These are phyloP conservation scores for Malurus elegans DNA, from an alignment of 2,113 vertebrate species.

Conservation along the genomic window DNA sequence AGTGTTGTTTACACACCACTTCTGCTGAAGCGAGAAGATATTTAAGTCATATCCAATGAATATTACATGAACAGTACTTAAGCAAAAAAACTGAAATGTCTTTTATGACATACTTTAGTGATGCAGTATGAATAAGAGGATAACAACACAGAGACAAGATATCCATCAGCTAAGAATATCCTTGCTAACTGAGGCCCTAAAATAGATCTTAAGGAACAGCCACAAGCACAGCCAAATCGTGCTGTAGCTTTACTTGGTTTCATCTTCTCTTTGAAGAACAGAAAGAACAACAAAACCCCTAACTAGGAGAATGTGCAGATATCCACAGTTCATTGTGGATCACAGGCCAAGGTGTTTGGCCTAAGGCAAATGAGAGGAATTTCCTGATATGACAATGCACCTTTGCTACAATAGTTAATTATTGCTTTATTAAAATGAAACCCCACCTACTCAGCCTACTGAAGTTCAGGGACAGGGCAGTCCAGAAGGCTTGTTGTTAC, in stretches of 20 bases:
- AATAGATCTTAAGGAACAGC: neutral
- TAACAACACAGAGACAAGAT: neutral
- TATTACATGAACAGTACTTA: constrained; percentile 37
- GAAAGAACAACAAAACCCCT: no score
- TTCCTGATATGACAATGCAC: constrained; percentile 27
- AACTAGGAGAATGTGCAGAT: neutral
- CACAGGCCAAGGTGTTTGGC: neutral
- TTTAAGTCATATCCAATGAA: constrained; percentile 16
- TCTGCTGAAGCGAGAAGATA: neutral
- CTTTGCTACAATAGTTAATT: constrained; percentile 51
- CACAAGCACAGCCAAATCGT: neutral
- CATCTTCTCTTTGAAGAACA: neutral
- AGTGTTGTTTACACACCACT: neutral
- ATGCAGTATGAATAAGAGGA: constrained; percentile 12
- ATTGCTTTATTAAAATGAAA: constrained; percentile 62
- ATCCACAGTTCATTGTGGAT: neutral
- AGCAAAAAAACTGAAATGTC: neutral
- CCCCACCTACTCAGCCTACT: neutral
- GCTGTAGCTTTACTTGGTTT: neutral
- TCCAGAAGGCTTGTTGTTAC: neutral
- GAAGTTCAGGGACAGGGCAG: constrained; percentile 4
- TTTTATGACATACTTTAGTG: constrained; percentile 3
- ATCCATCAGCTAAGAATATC: constrained; percentile 28
- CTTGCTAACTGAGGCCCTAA: neutral
- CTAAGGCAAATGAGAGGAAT: constrained; percentile 46